Conservation (phyloP, 1,140 invertebrate genomes). For the Sinella curviseta region DNA sequence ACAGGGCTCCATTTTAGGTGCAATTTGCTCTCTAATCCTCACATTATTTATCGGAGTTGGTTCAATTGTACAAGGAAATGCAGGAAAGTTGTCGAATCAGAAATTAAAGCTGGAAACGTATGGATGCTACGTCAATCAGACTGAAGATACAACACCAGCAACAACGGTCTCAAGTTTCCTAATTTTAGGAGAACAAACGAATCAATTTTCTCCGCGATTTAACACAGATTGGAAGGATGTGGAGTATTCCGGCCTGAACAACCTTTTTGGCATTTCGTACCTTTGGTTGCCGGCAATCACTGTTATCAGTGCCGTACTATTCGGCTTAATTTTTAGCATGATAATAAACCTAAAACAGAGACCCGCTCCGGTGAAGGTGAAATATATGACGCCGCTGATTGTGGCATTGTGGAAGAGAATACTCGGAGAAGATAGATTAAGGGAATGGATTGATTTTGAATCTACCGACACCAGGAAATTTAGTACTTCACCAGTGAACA, state of each 20-base stretch:
- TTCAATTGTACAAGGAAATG: constrained; percentile 34
- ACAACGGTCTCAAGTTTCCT: background rate
- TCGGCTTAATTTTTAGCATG: constrained; percentile 39
- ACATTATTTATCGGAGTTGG: constrained; percentile 43
- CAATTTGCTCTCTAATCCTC: constrained; percentile 22
- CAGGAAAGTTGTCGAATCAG: constrained; percentile 32
- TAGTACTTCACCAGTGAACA: too few species aligned
- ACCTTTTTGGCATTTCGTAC: constrained; percentile 7
- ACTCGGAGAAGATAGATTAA: constrained; percentile 16
- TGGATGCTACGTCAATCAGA: constrained; percentile 5
- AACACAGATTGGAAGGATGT: constrained; percentile 17
- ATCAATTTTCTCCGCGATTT: background rate
- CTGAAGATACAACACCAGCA: too few species aligned
- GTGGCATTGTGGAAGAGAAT: constrained; percentile 34
- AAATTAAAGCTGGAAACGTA: constrained; percentile 21
- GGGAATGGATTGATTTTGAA: constrained; percentile 34
- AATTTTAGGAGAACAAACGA: too few species aligned
- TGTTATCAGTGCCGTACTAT: background rate
- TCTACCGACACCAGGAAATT: background rate
- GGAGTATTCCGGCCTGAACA: background rate
- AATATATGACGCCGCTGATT: constrained; percentile 27
- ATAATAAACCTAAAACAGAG: constrained; percentile 11
- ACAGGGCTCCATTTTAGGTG: constrained; percentile 27
- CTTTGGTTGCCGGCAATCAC: constrained; percentile 19
- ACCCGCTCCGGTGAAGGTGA: constrained; percentile 15